These are phyloP conservation scores for Choreutis nemorana DNA, from an alignment of 2,888 invertebrate species.

Conservation along the genomic window DNA sequence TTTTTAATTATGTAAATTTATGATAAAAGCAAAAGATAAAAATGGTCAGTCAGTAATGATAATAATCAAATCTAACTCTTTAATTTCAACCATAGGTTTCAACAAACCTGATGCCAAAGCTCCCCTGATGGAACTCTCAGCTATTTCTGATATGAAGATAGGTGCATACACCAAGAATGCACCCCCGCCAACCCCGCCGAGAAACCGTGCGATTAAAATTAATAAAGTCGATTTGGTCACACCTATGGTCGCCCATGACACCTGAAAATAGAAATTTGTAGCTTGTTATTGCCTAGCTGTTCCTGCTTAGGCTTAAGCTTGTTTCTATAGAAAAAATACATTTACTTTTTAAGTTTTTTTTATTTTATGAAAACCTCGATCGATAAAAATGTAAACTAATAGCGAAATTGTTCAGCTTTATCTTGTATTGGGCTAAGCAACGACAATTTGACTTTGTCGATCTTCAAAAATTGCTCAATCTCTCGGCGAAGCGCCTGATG, in stretches of 20 bases:
- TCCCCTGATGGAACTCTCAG: slow-evolving; percentile 57
- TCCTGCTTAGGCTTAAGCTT: too few species aligned
- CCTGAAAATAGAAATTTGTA: slow-evolving; percentile 24
- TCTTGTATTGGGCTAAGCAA: too few species aligned
- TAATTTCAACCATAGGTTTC: neutral
- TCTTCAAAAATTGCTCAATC: too few species aligned
- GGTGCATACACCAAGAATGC: slow-evolving; percentile 64
- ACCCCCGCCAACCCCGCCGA: slow-evolving; percentile 67
- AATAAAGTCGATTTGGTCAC: slow-evolving; percentile 42
- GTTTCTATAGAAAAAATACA: too few species aligned
- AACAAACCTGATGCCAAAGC: slow-evolving; percentile 39
- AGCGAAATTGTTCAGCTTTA: too few species aligned
- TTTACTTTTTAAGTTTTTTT: too few species aligned
- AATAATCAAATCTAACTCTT: neutral
- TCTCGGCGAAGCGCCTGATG: too few species aligned
- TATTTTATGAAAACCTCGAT: too few species aligned
- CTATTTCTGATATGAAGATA: slow-evolving; percentile 70
- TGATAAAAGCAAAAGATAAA: neutral
- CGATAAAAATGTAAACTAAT: too few species aligned
- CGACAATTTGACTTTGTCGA: too few species aligned
- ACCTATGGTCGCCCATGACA: slow-evolving; percentile 67
- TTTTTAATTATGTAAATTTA: neutral
- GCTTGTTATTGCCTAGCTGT: too few species aligned
- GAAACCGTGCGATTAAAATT: slow-evolving; percentile 58
- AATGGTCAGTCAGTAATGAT: neutral